Base-by-base conservation (phyloP, 2,113 vertebrate genomes). In the Chrysochloris asiatica region DNA sequence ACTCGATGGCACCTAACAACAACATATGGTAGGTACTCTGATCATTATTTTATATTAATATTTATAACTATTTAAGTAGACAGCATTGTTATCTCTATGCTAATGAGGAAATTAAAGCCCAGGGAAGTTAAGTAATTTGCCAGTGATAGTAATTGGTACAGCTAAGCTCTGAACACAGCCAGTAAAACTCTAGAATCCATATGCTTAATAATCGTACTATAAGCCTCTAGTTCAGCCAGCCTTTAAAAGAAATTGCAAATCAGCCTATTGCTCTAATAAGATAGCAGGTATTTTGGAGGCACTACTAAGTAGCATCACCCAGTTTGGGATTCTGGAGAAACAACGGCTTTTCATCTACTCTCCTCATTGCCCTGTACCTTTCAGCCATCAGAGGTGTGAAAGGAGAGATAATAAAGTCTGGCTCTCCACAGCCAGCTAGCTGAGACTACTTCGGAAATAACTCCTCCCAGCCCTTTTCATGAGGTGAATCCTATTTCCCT, bases 81-180 rank as follows among this genome's bases (percentile, higher is more conserved):
- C 69, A 72, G 14, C 3, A 36, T 69, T 81, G 72, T 36, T 36
- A 83, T 43, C 9, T 36, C 16, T 72, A 43, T 38, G 54, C 87
- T 76, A 89, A 54, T 77, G 50, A 95, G 38, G 17, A 78, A 90
- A 77, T 3, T 63, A 24, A 88, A 12, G 26, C 33, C 5, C 65
- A 67, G 63, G 61, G 81, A 76, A 19, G 47, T 43, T 56, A 75
- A 76, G 28, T 86, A 86, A 90, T 9, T 89, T 80, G 65, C 8
- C 85, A 16, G 59, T 36, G 24, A 56, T 54, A 6, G 14, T 76
- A 91, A 84, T 33, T 6, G 65, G 22, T 36, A 52, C 28, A 59
- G 9, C 38, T 65, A 89, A 93, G 38, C 83, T 82, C 26, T 86
- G 38, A 95, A 92, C 43, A 8, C n/a, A 81, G 4, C 28, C 48